Evolutionary conservation across 64 coral and sea anemone species (phyloP), one percentile per base, ranked within the genome.

Genomic region (Montipora sp.): DNA sequence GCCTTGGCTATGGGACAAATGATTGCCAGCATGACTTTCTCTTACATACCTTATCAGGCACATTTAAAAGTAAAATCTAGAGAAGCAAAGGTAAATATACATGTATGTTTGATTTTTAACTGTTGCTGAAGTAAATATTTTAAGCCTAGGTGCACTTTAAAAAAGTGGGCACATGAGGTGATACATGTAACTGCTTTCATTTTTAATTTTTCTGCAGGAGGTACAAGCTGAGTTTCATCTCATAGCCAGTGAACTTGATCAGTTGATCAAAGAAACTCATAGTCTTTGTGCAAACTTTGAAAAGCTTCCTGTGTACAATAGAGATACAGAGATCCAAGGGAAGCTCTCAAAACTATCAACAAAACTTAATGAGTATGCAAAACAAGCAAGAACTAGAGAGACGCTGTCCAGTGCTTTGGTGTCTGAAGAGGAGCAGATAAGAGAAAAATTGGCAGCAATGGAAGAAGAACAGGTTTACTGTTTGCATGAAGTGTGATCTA

Each of bases 401-500:
- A 80, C 82, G 5, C 75, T 87, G 2, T 85, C 85, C 3, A 78
- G 77, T 59, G 91, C 82, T 65, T 67, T 93, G 14, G 61, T 79
- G 2, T 79, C 43, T 87, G 83, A 93, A 50, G 83, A 93, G 22
- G 91, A 93, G 48, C 5, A 79, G 83, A 47, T 93, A 16, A 93
- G 78, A 67, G 22, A 46, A 1, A 93, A 93, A 74, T 46, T 88
- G 4, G 15, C 20, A 3, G 87, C 19, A 19, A 87, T 93, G 75
- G 91, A 93, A 22, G 77, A 48, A 21, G 91, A 93, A 74, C 91
- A 93, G 83, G 91, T 93, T 84, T 84, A 16, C 19, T 3, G 20
- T 71, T 71, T 71, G 18, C 14, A 7, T 23, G 8, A 71, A 57
- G 53, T 11, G 11, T 57, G 53, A 57, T 11, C 6, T 8, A 57